Evolutionary conservation across 2,797 vertebrate genomes (phyloP).

Genomic region (Coluber constrictor): DNA sequence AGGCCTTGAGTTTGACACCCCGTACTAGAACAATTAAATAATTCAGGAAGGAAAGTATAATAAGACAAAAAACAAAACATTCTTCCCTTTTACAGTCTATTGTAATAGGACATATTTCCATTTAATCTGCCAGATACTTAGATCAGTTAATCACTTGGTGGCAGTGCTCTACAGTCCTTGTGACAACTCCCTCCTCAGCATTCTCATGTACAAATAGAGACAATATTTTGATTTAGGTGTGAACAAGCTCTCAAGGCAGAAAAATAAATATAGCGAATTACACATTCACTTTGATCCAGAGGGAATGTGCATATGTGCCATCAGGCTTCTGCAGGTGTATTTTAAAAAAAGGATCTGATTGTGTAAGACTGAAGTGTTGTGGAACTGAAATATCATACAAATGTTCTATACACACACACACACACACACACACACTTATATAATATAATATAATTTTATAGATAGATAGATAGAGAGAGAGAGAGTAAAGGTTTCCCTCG

Average conservation of each 20-base stretch:
- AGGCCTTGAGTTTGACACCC: too few relatives aligned
- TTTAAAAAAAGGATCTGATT: neutral
- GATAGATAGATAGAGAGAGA: too few relatives aligned
- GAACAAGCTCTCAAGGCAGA: accelerated
- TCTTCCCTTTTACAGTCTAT: neutral
- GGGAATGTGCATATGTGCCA: neutral
- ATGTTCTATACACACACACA: neutral
- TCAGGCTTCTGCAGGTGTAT: neutral
- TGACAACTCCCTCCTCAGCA: accelerated
- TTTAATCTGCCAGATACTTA: neutral
- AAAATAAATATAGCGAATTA: neutral
- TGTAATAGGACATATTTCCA: neutral
- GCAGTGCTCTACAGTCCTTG: conserved; percentile 51
- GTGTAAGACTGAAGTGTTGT: neutral
- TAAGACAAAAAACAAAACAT: neutral
- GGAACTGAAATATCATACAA: neutral
- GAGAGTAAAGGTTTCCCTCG: too few relatives aligned
- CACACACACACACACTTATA: too few relatives aligned
- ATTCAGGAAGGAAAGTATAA: neutral
- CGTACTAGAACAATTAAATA: neutral
- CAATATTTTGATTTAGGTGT: neutral
- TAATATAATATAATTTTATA: too few relatives aligned
- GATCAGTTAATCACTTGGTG: conserved; percentile 58
- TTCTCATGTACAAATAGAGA: neutral
- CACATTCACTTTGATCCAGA: conserved; percentile 1